These are phyloP conservation scores for Conistra vaccinii DNA, from an alignment of 2,888 invertebrate genomes.

Conservation along the genomic window DNA sequence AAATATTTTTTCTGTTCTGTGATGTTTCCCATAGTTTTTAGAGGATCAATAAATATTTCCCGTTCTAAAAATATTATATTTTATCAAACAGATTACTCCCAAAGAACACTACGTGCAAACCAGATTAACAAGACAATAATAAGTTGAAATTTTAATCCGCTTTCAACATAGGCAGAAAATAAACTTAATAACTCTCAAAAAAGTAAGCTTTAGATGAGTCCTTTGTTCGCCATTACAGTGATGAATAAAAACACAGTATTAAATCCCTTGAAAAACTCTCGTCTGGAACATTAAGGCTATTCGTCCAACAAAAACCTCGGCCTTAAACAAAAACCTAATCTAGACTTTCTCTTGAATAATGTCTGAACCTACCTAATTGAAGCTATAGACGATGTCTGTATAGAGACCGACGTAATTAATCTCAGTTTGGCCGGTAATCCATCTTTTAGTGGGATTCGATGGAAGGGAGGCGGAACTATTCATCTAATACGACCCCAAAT, in stretches of 20 bases:
- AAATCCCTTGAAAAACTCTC: constrained; percentile 26
- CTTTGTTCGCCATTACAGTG: constrained; percentile 3
- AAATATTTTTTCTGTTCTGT: no score
- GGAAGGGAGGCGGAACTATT: constrained; percentile 70
- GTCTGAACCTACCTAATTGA: constrained; percentile 61
- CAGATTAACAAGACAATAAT: not conserved
- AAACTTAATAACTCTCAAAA: not conserved
- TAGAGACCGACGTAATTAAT: constrained; percentile 77
- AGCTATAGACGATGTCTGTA: constrained; percentile 64
- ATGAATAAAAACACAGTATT: constrained; percentile 37
- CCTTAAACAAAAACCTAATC: constrained; percentile 58
- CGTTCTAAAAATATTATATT: not conserved
- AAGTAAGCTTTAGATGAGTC: not conserved
- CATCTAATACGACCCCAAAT: constrained; percentile 76
- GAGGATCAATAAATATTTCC: not conserved
- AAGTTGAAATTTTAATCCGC: not conserved
- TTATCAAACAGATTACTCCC: not conserved
- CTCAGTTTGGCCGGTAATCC: constrained; percentile 81
- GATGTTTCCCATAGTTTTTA: no score
- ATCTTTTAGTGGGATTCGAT: constrained; percentile 75
- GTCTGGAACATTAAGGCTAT: constrained; percentile 37
- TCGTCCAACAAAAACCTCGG: constrained; percentile 36
- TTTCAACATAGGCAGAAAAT: not conserved
- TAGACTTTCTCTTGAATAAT: constrained; percentile 60
- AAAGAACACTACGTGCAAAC: not conserved